Conservation (phyloP, 2,797 vertebrate genomes). For the Sitta carolinensis region DNA sequence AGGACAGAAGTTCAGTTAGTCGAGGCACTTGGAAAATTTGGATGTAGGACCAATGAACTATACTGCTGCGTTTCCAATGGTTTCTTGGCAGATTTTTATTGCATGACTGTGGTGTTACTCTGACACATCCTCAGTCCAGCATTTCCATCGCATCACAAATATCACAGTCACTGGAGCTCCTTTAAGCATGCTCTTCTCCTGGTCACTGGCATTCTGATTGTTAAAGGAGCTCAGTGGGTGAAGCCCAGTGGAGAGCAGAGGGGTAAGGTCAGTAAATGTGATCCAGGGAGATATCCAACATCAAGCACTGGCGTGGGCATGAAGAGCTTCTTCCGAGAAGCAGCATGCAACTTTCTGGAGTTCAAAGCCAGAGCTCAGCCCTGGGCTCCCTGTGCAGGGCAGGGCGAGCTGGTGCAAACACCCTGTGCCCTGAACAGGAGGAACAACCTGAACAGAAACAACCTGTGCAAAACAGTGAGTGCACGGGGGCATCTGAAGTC, state of each 20-base stretch:
- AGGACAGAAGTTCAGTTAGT: slow-evolving; percentile 19
- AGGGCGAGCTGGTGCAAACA: background rate
- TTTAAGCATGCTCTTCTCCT: background rate
- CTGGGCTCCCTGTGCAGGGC: too few species aligned
- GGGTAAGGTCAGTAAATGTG: background rate
- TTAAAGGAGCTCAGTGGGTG: background rate
- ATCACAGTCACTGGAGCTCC: background rate
- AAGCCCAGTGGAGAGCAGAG: background rate
- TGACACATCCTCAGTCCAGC: background rate
- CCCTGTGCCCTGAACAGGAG: background rate
- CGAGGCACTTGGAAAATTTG: slow-evolving; percentile 42
- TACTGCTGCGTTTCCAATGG: background rate
- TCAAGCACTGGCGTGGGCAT: background rate
- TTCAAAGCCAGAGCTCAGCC: background rate
- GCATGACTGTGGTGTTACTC: background rate
- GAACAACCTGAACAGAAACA: background rate
- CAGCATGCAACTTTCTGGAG: background rate
- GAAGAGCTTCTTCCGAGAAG: background rate
- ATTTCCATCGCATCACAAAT: background rate
- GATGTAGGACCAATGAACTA: background rate
- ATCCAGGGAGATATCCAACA: background rate
- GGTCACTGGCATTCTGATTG: background rate
- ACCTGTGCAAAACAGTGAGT: too few species aligned
- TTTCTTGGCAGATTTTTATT: background rate
- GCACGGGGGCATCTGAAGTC: background rate